phyloP scores from a whole-genome alignment of 2,888 invertebrate species.

The Drosophila nr. perissopoda region DNA sequence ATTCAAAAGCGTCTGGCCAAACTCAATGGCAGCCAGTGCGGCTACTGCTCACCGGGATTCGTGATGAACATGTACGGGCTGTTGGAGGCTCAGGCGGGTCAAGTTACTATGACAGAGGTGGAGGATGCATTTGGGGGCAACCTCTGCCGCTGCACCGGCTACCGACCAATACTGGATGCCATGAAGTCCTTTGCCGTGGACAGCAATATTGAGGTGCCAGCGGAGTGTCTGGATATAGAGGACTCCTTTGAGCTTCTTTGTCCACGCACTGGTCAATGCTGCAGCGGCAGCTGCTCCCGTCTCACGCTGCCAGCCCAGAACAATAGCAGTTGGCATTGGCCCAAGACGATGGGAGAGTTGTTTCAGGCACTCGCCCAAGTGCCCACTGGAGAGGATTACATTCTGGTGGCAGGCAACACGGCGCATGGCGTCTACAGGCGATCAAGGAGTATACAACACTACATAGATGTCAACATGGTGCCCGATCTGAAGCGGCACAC shows the following conservation, averaged over 20 bases:
- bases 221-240: conserved; percentile 85
- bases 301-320: conserved; percentile 9
- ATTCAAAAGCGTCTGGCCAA: conserved; percentile 88
- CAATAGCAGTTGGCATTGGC: conserved; percentile 77
- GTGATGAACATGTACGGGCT: conserved; percentile 90
- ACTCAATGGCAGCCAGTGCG: conserved; percentile 90
- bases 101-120: conserved; percentile 88
- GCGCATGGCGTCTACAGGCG: conserved; percentile 88
- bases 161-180: conserved; percentile 91
- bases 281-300: conserved; percentile 78
- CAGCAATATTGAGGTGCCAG: conserved; percentile 85
- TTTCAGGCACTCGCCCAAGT: conserved; percentile 81
- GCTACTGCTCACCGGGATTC: conserved; percentile 92
- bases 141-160: conserved; percentile 93
- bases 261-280: conserved; percentile 77
- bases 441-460: conserved; percentile 82
- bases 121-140: conserved; percentile 92
- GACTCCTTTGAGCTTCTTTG: conserved; percentile 76
- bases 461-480: conserved; percentile 88
- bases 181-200: conserved; percentile 91
- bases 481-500: conserved; percentile 86
- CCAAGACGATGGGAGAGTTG: conserved; percentile 68
- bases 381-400: conserved; percentile 85
- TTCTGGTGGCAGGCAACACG: conserved; percentile 92
- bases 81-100: conserved; percentile 85